Conservation (phyloP, 1,140 invertebrate species). For the Fopius arisanus region DNA sequence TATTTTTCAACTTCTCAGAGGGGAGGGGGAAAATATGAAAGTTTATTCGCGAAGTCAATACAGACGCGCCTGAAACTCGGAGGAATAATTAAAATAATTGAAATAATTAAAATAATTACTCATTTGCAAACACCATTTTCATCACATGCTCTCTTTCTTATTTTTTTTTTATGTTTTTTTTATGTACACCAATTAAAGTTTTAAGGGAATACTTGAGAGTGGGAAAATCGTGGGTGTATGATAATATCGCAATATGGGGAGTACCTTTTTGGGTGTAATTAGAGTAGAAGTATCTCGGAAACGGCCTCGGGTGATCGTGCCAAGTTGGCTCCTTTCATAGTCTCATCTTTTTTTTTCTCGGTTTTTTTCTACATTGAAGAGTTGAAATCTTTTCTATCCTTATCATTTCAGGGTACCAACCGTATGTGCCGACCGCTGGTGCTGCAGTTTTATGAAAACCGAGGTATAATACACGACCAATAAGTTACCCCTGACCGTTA, state of each 20-base stretch:
- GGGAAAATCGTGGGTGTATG: conserved; percentile 51
- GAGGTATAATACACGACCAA: neutral
- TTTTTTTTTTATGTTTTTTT: neutral
- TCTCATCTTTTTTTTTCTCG: neutral
- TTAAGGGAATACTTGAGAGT: conserved; percentile 39
- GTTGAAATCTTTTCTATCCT: neutral
- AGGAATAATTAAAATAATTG: neutral
- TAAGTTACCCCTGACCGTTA: neutral
- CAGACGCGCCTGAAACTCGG: neutral
- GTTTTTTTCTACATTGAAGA: neutral
- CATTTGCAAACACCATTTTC: neutral
- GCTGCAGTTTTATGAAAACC: neutral
- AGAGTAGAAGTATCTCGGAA: conserved; percentile 61
- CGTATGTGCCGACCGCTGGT: neutral
- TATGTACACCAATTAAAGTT: conserved; percentile 37
- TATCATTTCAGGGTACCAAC: neutral
- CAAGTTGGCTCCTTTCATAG: neutral
- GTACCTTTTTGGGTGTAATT: conserved; percentile 55
- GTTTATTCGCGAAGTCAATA: conserved; percentile 39
- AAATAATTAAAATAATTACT: neutral
- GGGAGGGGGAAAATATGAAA: conserved; percentile 37
- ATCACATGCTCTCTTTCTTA: neutral
- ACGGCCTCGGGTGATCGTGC: conserved; percentile 54
- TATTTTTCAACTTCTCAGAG: conserved; percentile 6
- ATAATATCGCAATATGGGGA: conserved; percentile 57